Evolutionary conservation across 2,888 invertebrate species (phyloP), one percentile per base, ranked within the genome.

Genomic region (Thecocarcelia acutangulata): DNA sequence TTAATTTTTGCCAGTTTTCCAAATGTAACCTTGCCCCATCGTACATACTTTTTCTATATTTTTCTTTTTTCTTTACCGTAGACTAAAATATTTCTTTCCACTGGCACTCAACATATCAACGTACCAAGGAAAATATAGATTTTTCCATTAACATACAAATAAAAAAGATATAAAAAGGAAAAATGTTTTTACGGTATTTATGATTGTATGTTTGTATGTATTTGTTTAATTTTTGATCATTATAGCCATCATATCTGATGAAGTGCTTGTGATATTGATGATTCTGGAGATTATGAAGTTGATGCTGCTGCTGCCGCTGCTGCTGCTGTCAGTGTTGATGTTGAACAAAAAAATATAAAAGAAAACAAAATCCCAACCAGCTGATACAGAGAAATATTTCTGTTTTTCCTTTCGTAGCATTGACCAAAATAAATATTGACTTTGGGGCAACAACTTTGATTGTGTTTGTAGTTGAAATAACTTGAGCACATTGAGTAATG

Each of bases 381-480:
- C 33, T 24, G 42, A 15, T 11, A 40, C 12, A 33, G 15, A 56
- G 24, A 58, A 33, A 6, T 12, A 28, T 21, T 37, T 37, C 21
- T 68, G 46, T 42, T 61, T 48, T 68, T 81, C 58, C 28, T 72
- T 28, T 17, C 64, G 63, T 63, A 63, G 50, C 58, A 48, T 73
- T 73, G 77, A 73, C 81, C 77, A 77, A 69, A 28, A 73, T 33
- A 69, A 81, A 81, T 77, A 73, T 81, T 81, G 68, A 73, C 76
- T 68, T 77, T 76, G 64, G 13, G 63, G 56, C 42, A 81, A 77
- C 42, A 77, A 77, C 56, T 77, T 61, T 68, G 61, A 40, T 56
- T 66, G 56, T 61, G 33, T 42, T 40, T 68, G 58, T 48, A 40
- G 42, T 42, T 50, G 42, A 42, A 46, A 79, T 46, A 69, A 66